Conservation (phyloP, 2,888 invertebrate genomes). For the Drosophila demipolita region DNA sequence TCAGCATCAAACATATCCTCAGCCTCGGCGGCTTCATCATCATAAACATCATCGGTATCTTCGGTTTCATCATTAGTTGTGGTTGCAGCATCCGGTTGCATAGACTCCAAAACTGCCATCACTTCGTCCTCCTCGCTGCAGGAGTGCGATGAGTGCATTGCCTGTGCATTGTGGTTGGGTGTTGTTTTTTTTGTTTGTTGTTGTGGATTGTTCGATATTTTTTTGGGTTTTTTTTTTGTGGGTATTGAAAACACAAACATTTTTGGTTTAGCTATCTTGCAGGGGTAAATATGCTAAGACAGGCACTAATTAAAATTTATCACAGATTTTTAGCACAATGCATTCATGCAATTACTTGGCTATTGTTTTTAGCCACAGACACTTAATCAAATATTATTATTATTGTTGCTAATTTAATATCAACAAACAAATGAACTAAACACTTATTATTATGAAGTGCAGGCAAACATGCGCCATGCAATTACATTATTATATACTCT, state of each 20-base stretch:
- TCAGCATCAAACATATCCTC: conserved; percentile 74
- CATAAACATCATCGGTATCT: conserved; percentile 66
- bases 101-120: conserved; percentile 67
- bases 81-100: conserved; percentile 63
- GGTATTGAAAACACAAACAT: conserved; percentile 68
- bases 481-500: conserved; percentile 11
- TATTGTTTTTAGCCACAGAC: conserved; percentile 49
- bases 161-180: conserved; percentile 42
- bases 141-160: conserved; percentile 72
- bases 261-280: conserved; percentile 71
- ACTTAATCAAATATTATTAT: conserved; percentile 57
- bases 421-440: conserved; percentile 33
- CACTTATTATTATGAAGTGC: conserved; percentile 34
- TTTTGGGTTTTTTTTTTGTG: conserved; percentile 23
- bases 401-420: conserved; percentile 40
- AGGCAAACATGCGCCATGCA: conserved; percentile 67
- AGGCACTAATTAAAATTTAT: conserved; percentile 31
- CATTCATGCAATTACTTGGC: conserved; percentile 63
- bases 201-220: conserved; percentile 10
- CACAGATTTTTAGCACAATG: conserved; percentile 50
- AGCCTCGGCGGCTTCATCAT: conserved; percentile 69
- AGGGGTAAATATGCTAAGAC: conserved; percentile 36
- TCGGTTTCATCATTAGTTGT: conserved; percentile 75
- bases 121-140: conserved; percentile 78
- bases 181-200: conserved; percentile 16